Evolutionary conservation across 2,888 invertebrate genomes (phyloP).

Genomic region (Pteria penguin): DNA sequence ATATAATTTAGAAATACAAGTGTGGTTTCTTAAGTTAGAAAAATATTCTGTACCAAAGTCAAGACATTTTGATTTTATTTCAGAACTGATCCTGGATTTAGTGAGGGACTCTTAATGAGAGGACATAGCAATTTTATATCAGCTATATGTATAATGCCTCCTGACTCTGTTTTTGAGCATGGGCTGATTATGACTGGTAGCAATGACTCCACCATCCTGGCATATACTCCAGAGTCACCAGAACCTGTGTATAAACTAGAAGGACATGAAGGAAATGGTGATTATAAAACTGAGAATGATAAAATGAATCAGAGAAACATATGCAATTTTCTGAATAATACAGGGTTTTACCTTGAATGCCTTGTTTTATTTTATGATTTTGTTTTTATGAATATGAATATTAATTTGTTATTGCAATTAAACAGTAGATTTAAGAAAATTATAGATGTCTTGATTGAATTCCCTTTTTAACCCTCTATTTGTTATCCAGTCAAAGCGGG

Average conservation of each 20-base stretch:
- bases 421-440: no score
- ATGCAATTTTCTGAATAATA: not conserved
- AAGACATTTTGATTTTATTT: conserved; percentile 48
- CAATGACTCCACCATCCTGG: conserved; percentile 91
- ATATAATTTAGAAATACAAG: no score
- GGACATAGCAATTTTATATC: conserved; percentile 94
- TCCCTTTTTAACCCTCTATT: no score
- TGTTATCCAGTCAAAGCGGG: no score
- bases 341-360: not conserved
- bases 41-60: no score
- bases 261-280: conserved; percentile 81
- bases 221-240: conserved; percentile 87
- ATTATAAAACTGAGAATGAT: not conserved
- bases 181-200: conserved; percentile 93
- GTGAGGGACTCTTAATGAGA: conserved; percentile 76
- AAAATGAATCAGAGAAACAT: not conserved
- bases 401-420: no score
- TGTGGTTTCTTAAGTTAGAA: no score
- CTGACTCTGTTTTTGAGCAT: conserved; percentile 86
- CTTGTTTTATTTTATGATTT: not conserved
- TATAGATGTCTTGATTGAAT: no score
- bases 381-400: no score
- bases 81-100: conserved; percentile 79
- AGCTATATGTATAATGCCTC: conserved; percentile 88
- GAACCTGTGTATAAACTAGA: conserved; percentile 86